Evolutionary conservation across 2,797 vertebrate species (phyloP), one percentile per base, ranked within the genome.

Genomic region (Thripadectes ignobilis): DNA sequence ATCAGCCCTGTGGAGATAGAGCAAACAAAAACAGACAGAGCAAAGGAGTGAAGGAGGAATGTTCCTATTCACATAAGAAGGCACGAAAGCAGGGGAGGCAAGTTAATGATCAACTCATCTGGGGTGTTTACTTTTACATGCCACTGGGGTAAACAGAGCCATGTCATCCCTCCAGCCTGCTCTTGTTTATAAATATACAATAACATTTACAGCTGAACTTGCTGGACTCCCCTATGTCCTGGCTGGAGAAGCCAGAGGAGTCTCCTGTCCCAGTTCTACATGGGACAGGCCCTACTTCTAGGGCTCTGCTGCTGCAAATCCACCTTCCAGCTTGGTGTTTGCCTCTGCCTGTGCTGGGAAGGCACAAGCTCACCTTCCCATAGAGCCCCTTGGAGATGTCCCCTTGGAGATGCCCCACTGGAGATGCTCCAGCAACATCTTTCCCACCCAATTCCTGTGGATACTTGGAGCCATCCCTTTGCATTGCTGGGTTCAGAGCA

Each of bases 1-100:
- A 85, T 86, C 95, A 96, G 96, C 83, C 88, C 91, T 77, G 74
- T 95, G 96, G 96, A 98, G 94, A 97, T 57, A 94, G 96, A 96
- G 91, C 96, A 98, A 97, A 96, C 88, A 96, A 97, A 96, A 78
- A 27, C 86, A 85, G 68, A 46, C 24, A 5, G 75, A 92, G 93
- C n/a, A 21, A 62, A 79, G 52, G 78, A 92, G 94, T 13, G 21
- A 43, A 77, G 94, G 26, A 65, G 49, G 83, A 69, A 91, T 62
- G 59, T 76, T 96, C 65, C 88, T 87, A 29, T 90, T 86, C 82
- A 43, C 76, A 48, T 20, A 63, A 81, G 78, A 46, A 78, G 63
- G 76, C 94, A 94, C 1, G 30, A 86, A 94, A 93, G 88, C 79
- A 86, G 27, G 71, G 89, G 67, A 92, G 82, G 76, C 36, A 2